phyloP scores from a whole-genome alignment of 2,797 vertebrate species.

The Lagodon rhomboides region DNA sequence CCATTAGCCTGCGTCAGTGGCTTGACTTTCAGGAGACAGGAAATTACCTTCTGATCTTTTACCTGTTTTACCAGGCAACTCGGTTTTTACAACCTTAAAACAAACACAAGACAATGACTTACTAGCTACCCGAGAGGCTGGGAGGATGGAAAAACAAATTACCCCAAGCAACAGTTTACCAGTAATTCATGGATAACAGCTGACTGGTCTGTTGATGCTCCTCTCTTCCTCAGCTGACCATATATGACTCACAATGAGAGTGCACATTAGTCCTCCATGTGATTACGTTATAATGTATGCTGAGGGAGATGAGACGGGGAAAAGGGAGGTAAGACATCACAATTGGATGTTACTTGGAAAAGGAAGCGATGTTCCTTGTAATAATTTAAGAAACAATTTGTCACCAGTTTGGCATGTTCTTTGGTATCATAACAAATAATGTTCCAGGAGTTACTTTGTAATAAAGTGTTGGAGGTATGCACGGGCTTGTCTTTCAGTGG shows the following conservation, averaged over 20 bases:
- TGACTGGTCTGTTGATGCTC: slow-evolving; percentile 19
- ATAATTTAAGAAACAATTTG: slow-evolving; percentile 14
- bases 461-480: not conserved
- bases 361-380: slow-evolving; percentile 19
- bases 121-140: slow-evolving; percentile 1
- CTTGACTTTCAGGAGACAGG: slow-evolving; percentile 63
- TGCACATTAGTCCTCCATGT: slow-evolving; percentile 7
- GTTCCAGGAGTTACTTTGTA: slow-evolving; percentile 7
- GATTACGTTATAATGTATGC: slow-evolving; percentile 7
- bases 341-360: not conserved
- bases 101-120: slow-evolving; percentile 42
- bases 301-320: not conserved
- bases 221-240: not conserved
- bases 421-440: no score
- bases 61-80: slow-evolving; percentile 34
- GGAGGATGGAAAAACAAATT: slow-evolving; percentile 42
- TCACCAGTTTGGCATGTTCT: not conserved
- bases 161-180: slow-evolving; percentile 25
- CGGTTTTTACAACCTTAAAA: slow-evolving; percentile 51
- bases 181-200: slow-evolving; percentile 11
- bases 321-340: slow-evolving; percentile 14
- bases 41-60: slow-evolving; percentile 65
- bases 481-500: not conserved
- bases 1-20: slow-evolving; percentile 50
- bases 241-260: slow-evolving; percentile 29